Percentiles rank a stretch among this genome's conserved stretches.
Conservation (phyloP, 2,888 invertebrate species). For the Microdon myrmicae region DNA sequence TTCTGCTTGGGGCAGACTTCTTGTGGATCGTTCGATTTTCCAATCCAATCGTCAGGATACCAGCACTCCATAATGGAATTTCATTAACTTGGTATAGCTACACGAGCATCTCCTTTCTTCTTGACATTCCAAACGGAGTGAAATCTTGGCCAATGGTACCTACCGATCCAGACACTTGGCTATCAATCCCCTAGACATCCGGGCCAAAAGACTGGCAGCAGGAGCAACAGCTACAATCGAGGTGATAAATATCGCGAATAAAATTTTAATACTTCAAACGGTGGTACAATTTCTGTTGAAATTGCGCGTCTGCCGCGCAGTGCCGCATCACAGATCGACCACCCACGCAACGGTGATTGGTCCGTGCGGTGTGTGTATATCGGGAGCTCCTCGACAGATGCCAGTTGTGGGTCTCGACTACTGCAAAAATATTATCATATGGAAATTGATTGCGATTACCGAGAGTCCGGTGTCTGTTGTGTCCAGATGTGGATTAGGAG, state of each 20-base stretch:
- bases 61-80: slow-evolving; percentile 50
- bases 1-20: slow-evolving; percentile 35
- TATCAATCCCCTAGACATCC: slow-evolving; percentile 1
- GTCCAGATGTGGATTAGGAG: slow-evolving; percentile 51
- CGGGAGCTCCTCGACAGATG: slow-evolving; percentile 32
- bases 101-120: slow-evolving; percentile 44
- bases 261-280: slow-evolving; percentile 52
- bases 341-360: slow-evolving; percentile 42
- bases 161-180: slow-evolving; percentile 24
- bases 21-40: slow-evolving; percentile 39
- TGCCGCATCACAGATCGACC: slow-evolving; percentile 39
- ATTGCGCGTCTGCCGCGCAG: slow-evolving; percentile 38
- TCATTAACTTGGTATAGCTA: slow-evolving; percentile 38
- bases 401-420: slow-evolving; percentile 19
- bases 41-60: slow-evolving; percentile 46
- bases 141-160: slow-evolving; percentile 29
- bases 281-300: slow-evolving; percentile 50
- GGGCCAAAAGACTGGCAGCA: not conserved
- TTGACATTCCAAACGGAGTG: slow-evolving; percentile 41
- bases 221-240: slow-evolving; percentile 6
- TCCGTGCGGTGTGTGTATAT: slow-evolving; percentile 38
- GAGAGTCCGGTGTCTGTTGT: slow-evolving; percentile 38
- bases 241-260: slow-evolving; percentile 51
- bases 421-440: slow-evolving; percentile 59
- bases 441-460: slow-evolving; percentile 56